Base-by-base conservation (phyloP, 2,113 vertebrate genomes). In the Nannospalax galili region DNA sequence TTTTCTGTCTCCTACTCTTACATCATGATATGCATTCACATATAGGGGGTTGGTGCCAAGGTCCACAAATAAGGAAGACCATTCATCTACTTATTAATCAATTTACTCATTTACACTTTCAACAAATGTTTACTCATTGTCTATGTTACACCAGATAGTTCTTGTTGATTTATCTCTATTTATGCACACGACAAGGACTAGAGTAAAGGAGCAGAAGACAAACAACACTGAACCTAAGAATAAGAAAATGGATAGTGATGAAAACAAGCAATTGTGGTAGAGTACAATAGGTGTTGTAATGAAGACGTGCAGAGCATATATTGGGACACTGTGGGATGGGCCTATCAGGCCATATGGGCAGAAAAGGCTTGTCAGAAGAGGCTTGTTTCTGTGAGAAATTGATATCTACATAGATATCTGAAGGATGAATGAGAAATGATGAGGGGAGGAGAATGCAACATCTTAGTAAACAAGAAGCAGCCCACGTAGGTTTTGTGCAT, bases 401-500 rank as follows among this genome's bases (percentile, higher is more conserved):
- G 7, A 40, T 40, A 16, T n/a, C 37, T 84, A 69, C 22, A 62
- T 1, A 69, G 48, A 58, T 3, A 16, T 12, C 28, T 16, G 11
- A 37, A 75, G 5, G 14, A 42, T 62, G 40, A 69, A 32, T 42
- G 5, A 11, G 30, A 52, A 26, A 32, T 82, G 45, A 32, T 28
- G 2, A 81, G 12, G 40, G 3, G 26, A 75, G 40, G 7, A 67
- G 28, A 85, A 20, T 20, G 40, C 7, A 58, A 4, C 37, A 73
- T 9, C 14, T 52, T 56, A 42, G n/a, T 73, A 73, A 40, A 22
- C 14, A 28, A 72, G 42, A 19, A 24, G n/a, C 24, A 84, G n/a
- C 30, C 17, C 19, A 32, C 1, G 26, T 28, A n/a, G 20, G 9
- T 10, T 28, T 1, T 35, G 20, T 48, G n/a, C 6, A 22, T 0